Evolutionary conservation across 2,113 vertebrate species (phyloP), one percentile per base, ranked within the genome.

Genomic region (Neogale vison): DNA sequence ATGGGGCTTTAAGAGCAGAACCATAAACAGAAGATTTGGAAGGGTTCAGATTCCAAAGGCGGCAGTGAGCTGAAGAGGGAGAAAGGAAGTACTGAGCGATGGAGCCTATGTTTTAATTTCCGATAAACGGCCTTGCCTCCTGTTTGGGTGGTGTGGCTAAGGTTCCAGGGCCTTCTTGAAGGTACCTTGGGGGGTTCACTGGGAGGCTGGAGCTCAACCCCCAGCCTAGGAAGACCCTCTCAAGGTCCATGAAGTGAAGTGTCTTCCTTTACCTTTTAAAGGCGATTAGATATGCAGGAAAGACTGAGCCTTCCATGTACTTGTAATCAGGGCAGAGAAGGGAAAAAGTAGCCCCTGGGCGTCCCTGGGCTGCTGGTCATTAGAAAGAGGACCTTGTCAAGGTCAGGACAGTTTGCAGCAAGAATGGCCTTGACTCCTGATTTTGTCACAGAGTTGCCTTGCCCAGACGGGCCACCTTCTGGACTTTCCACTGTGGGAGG

Each of bases 1-100:
- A 52, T 88, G 82, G 79, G 17, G 71, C 90, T 88, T 95, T 86
- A 45, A 0, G 20, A 45, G 36, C 67, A 97, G 82, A 71, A 42
- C n/a, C 61, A 36, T 24, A 83, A 42, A 86, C 77, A 76, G 83
- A 83, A 52, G 47, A 52, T 39, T 39, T 36, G 9, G 47, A 92
- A 90, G 84, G 45, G 50, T 57, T 42, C 29, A 20, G 24, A 47
- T 91, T 82, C n/a, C 18, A 55, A 81, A 95, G 39, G 24, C 57
- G 21, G 23, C 42, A 26, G 39, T 71, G 69, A 52, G 31, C 52
- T n/a, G 63, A 65, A 79, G 80, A 39, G 61, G 55, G 18, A 57
- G 74, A n/a, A 34, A 23, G 18, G 50, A 69, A 29, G 34, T 55
- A 13, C 34, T 77, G 45, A 94, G 65, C 15, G 39, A 47, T 72